phyloP scores from a whole-genome alignment of 2,113 vertebrate species.

The Epinephelus lanceolatus region DNA sequence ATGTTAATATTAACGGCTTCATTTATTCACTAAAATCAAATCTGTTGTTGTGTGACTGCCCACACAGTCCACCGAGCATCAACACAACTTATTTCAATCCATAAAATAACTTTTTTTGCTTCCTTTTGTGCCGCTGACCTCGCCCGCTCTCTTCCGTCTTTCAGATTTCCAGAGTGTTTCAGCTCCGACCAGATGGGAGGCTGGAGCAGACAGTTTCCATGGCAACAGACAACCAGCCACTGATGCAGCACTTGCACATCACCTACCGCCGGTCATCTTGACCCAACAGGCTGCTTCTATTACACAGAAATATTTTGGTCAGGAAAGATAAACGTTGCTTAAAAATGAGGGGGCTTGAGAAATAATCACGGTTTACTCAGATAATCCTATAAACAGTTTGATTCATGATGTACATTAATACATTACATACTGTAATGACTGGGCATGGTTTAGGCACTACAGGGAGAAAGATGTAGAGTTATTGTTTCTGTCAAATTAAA shows the following conservation, averaged over 20 bases:
- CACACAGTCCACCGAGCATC: background rate
- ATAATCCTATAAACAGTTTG: background rate
- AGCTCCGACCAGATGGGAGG: conserved; percentile 91
- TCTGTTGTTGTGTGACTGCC: background rate
- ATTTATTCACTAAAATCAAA: background rate
- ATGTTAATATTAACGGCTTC: background rate
- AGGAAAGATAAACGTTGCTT: background rate
- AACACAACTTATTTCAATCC: background rate
- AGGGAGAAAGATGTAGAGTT: background rate
- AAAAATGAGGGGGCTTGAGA: background rate
- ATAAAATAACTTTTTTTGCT: background rate
- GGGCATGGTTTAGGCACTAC: background rate
- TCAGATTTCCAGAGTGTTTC: conserved; percentile 92
- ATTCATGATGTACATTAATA: background rate
- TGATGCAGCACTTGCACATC: conserved; percentile 93
- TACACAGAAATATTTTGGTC: background rate
- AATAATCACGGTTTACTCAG: conserved; percentile 6
- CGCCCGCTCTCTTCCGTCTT: background rate
- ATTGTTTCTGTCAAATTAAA: background rate
- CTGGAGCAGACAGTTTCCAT: conserved; percentile 96
- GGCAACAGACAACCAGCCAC: conserved; percentile 92
- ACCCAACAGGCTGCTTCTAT: conserved; percentile 30
- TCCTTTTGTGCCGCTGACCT: background rate
- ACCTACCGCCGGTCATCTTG: conserved; percentile 87
- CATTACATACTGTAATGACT: background rate